A percentile compares a stretch with the other conserved stretches of the same genome.
phyloP scores from a whole-genome alignment of 2,888 invertebrate species.

The Desoria tigrina region DNA sequence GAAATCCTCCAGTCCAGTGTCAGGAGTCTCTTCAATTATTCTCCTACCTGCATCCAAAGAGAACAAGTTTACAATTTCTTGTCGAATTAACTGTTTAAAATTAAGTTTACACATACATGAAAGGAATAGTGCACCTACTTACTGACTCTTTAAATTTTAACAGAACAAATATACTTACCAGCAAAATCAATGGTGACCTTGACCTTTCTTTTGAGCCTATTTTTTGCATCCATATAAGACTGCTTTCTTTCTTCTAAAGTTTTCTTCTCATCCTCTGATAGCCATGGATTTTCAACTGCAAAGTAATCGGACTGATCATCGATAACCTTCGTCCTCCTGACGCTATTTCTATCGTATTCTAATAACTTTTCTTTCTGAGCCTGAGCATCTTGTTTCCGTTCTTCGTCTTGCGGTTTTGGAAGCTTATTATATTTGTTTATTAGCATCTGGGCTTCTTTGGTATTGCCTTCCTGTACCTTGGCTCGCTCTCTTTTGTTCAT shows the following conservation, averaged over 20 bases:
- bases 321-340: slow-evolving; percentile 66
- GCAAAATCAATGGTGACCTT: slow-evolving; percentile 73
- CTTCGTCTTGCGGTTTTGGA: slow-evolving; percentile 54
- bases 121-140: too few species aligned
- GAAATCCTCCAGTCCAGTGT: slow-evolving; percentile 53
- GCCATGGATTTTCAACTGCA: slow-evolving; percentile 73
- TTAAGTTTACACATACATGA: too few species aligned
- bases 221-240: slow-evolving; percentile 68
- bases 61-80: slow-evolving; percentile 2
- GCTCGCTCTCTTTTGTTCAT: slow-evolving; percentile 56
- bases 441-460: slow-evolving; percentile 69
- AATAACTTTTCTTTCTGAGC: slow-evolving; percentile 77
- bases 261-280: slow-evolving; percentile 70
- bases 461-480: slow-evolving; percentile 66
- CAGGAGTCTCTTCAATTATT: slow-evolving; percentile 59
- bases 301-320: slow-evolving; percentile 96
- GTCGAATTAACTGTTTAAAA: too few species aligned
- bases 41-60: slow-evolving; percentile 56
- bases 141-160: too few species aligned
- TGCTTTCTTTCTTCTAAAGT: slow-evolving; percentile 69
- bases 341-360: slow-evolving; percentile 77
- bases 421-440: slow-evolving; percentile 44
- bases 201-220: slow-evolving; percentile 68
- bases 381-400: slow-evolving; percentile 70
- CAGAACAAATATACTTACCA: slow-evolving; percentile 58